Conservation (phyloP, 2,888 invertebrate genomes). For the Aleiodes alternator region DNA sequence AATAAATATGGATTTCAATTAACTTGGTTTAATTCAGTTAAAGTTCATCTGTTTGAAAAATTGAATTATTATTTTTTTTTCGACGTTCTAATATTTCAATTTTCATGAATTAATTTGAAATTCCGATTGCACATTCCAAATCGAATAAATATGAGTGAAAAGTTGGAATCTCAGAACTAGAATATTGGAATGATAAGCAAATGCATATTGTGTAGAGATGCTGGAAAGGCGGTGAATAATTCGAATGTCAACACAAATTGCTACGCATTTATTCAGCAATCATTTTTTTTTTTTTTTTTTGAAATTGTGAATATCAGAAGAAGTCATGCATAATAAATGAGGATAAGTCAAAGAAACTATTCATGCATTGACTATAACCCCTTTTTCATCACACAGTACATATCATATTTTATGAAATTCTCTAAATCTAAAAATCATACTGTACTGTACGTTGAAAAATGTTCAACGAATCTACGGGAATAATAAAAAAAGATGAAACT, state of each 20-base stretch:
- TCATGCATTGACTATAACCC: conserved; percentile 15
- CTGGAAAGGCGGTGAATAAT: conserved; percentile 1
- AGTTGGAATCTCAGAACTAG: not conserved
- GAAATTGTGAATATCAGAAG: conserved; percentile 19
- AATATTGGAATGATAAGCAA: conserved; percentile 2
- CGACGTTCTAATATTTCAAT: no score
- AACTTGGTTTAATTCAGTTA: no score
- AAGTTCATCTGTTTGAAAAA: no score
- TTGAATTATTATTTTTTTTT: no score
- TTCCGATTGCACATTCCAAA: no score
- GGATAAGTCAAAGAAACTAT: conserved; percentile 8
- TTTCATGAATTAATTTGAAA: no score
- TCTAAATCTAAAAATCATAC: conserved; percentile 11
- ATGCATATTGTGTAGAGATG: not conserved
- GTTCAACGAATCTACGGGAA: not conserved
- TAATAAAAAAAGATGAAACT: not conserved
- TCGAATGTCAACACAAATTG: not conserved
- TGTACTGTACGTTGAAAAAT: not conserved
- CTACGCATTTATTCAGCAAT: not conserved
- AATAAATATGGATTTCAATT: no score
- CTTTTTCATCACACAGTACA: not conserved
- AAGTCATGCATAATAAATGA: conserved; percentile 19
- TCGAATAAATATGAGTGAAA: not conserved
- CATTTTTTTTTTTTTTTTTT: not conserved
- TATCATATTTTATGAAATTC: conserved; percentile 27